These are phyloP conservation scores for Chondrosia reniformis DNA, from an alignment of 37 sponge, comb jelly and placozoan genomes.

Conservation along the genomic window DNA sequence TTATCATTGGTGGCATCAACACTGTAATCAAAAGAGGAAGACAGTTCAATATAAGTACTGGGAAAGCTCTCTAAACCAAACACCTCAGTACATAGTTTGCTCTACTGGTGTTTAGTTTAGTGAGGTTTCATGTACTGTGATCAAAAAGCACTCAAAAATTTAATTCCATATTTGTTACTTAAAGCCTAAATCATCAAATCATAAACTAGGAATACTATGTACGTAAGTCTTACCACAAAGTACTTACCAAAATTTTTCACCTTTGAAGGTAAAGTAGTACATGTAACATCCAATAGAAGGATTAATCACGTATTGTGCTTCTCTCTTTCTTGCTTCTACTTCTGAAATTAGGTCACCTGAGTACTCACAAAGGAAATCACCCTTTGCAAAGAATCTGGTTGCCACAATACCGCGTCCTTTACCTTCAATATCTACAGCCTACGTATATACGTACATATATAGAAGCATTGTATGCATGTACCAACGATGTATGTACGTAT, in stretches of 20 bases:
- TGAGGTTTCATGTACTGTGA: background rate
- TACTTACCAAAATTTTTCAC: slow-evolving; percentile 59
- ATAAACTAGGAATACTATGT: background rate
- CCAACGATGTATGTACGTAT: background rate
- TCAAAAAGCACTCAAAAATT: background rate
- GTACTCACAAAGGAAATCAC: slow-evolving; percentile 86
- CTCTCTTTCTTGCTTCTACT: slow-evolving; percentile 66
- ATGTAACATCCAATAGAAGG: slow-evolving; percentile 86
- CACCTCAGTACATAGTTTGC: no score
- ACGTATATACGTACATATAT: background rate
- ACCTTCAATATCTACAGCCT: slow-evolving; percentile 59
- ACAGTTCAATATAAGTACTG: no score
- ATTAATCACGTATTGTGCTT: slow-evolving; percentile 66
- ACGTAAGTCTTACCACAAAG: no score
- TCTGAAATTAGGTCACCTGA: slow-evolving; percentile 72
- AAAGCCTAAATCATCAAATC: background rate
- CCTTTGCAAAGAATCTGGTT: slow-evolving; percentile 52
- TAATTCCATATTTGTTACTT: background rate
- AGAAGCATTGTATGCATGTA: background rate
- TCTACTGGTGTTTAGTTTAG: no score
- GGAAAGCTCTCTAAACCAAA: no score
- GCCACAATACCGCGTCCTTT: slow-evolving; percentile 90
- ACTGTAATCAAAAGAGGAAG: slow-evolving; percentile 38
- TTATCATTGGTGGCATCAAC: slow-evolving; percentile 87
- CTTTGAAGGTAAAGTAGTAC: slow-evolving; percentile 87